phyloP scores from a whole-genome alignment of 30 jellyfish, hydroid and myxozoan species.

The Hydractinia symbiolongicarpus region DNA sequence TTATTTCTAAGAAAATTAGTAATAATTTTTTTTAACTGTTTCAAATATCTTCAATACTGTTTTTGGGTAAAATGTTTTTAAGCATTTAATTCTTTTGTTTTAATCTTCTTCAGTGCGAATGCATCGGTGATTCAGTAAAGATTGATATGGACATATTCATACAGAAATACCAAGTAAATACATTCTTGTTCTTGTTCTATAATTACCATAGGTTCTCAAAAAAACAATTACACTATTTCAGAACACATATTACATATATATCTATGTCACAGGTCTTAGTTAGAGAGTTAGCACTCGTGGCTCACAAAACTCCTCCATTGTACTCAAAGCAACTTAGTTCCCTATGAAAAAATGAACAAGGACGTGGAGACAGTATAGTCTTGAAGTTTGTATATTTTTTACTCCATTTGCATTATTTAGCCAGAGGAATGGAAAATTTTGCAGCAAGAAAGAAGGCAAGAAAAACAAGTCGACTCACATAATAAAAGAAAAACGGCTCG shows the following conservation, averaged over 20 bases:
- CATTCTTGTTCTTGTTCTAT: not conserved
- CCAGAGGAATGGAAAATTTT: slow-evolving; percentile 14
- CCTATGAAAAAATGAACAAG: too few relatives aligned
- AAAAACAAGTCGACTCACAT: not conserved
- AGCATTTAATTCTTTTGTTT: not conserved
- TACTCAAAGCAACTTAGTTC: too few relatives aligned
- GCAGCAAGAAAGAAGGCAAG: slow-evolving; percentile 10
- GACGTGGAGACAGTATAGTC: too few relatives aligned
- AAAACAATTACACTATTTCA: too few relatives aligned
- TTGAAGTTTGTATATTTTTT: not conserved
- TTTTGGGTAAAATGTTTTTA: too few relatives aligned
- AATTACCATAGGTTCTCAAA: too few relatives aligned
- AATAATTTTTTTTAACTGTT: not conserved
- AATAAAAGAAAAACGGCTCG: not conserved
- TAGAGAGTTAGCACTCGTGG: too few relatives aligned
- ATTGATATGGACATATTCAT: slow-evolving; percentile 76
- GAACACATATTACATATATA: too few relatives aligned
- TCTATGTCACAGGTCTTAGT: too few relatives aligned
- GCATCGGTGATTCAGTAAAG: slow-evolving; percentile 64
- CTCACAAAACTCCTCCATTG: too few relatives aligned
- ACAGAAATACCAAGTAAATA: slow-evolving; percentile 59
- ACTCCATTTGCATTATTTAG: not conserved
- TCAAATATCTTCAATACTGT: too few relatives aligned
- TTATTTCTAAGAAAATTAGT: not conserved
- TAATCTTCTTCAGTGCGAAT: slow-evolving; percentile 43